Evolutionary conservation across 2,888 invertebrate species (phyloP).

Genomic region (Mystacides longicornis): DNA sequence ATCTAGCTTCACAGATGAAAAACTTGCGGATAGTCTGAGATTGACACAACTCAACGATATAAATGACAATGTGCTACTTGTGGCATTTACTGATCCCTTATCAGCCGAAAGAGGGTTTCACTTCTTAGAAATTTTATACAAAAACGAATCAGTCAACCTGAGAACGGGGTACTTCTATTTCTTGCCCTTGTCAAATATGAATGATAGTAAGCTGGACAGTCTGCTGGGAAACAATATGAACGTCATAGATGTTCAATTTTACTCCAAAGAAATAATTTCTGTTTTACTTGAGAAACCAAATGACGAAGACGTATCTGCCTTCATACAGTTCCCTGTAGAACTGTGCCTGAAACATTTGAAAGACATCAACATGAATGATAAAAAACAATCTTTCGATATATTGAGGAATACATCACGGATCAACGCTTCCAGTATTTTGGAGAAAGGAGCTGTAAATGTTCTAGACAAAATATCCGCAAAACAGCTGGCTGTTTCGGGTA

Average conservation of each 20-base stretch:
- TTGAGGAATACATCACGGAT: constrained; percentile 39
- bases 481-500: constrained; percentile 77
- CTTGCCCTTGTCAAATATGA: constrained; percentile 37
- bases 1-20: constrained; percentile 30
- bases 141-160: constrained; percentile 37
- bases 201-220: constrained; percentile 31
- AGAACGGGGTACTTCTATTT: constrained; percentile 51
- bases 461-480: constrained; percentile 62
- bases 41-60: constrained; percentile 47
- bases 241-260: constrained; percentile 68
- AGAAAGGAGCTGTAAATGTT: constrained; percentile 48
- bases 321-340: constrained; percentile 45
- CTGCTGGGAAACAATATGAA: constrained; percentile 36
- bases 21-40: constrained; percentile 34
- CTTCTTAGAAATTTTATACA: constrained; percentile 46
- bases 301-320: constrained; percentile 40
- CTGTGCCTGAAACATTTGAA: constrained; percentile 42
- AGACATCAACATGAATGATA: constrained; percentile 28
- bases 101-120: constrained; percentile 41
- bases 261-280: constrained; percentile 65
- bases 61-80: constrained; percentile 44
- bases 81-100: constrained; percentile 42
- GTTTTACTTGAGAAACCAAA: constrained; percentile 54
- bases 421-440: constrained; percentile 48
- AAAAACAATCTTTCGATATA: constrained; percentile 11